Base-by-base conservation (phyloP, 2,797 vertebrate genomes). In the Paedocypris micromegethes region DNA sequence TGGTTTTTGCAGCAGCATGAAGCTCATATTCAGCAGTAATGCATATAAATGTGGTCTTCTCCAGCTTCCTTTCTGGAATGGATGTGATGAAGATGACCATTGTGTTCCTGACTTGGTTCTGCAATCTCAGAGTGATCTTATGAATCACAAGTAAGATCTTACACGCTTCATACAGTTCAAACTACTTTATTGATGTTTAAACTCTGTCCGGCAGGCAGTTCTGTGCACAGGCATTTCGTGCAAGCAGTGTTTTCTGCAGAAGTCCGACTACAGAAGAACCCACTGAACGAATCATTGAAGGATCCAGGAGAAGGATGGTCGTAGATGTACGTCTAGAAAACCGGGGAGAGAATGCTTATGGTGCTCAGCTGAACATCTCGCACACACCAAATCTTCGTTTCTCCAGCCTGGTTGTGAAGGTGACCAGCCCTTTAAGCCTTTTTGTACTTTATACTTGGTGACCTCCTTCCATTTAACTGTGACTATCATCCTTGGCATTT, bases 11-110 rank as follows among this genome's bases (percentile, higher is more conserved):
- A 23, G 5, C 40, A 50, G 3, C 6, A 51, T 52, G 48, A 38
- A 64, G 44, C 4, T 5, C 6, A 41, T 62, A 42, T 62, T n/a
- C 6, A 42, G 48, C 9, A 50, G 3, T 42, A 23, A 51, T 23
- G 5, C 48, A 37, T 42, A 41, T n/a, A 45, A 9, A n/a, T 44
- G 42, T n/a, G 49, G 4, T 41, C 52, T 5, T 66, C 5, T 68
- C 3, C 70, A 99, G 96, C 89, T 99, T 56, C 95, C 96, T 5
- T 99, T 98, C 86, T 98, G 96, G 96, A 99, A 98, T 0, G 97
- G 95, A 7, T 99, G 97, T 83, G 94, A 90, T 0, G 93, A 98
- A 72, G 96, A 99, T 0, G 96, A 98, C 71, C 93, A 92, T 76
- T 99, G 97, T 37, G 91, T 94, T 48, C 94, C 97, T 0, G 92